Conservation (phyloP, 30 jellyfish, hydroid and myxozoan genomes). For the Aurelia coerulea region DNA sequence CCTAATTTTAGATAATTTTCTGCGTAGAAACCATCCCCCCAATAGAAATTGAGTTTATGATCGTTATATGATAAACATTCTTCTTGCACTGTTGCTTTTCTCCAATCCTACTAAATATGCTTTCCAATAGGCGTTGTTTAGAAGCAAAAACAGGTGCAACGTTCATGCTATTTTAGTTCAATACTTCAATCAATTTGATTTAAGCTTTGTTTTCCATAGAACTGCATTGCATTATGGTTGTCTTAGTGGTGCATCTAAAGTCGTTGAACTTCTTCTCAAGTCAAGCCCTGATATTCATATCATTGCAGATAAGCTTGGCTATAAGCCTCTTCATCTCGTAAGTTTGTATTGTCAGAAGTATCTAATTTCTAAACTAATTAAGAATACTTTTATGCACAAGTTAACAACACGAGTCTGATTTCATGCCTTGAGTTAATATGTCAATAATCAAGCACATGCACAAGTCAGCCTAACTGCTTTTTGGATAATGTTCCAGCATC, state of each 20-base stretch:
- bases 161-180: not conserved
- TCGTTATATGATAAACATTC: too few species aligned
- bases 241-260: conserved; percentile 32
- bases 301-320: conserved; percentile 18
- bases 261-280: conserved; percentile 12
- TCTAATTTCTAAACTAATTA: too few species aligned
- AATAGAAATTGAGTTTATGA: not conserved
- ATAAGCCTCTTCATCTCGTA: conserved; percentile 29
- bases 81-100: too few species aligned
- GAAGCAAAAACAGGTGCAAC: not conserved
- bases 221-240: conserved; percentile 49
- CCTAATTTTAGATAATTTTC: not conserved
- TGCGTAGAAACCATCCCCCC: not conserved
- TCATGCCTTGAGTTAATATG: too few species aligned
- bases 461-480: too few species aligned
- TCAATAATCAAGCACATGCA: too few species aligned
- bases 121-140: too few species aligned
- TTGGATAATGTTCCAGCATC: too few species aligned
- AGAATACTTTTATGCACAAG: too few species aligned
- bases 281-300: conserved; percentile 12
- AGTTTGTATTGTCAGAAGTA: not conserved
- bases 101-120: too few species aligned
- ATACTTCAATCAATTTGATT: not conserved
- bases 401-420: too few species aligned
- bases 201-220: not conserved